Conservation (phyloP, 2,797 vertebrate genomes). For the Microchirus variegatus region DNA sequence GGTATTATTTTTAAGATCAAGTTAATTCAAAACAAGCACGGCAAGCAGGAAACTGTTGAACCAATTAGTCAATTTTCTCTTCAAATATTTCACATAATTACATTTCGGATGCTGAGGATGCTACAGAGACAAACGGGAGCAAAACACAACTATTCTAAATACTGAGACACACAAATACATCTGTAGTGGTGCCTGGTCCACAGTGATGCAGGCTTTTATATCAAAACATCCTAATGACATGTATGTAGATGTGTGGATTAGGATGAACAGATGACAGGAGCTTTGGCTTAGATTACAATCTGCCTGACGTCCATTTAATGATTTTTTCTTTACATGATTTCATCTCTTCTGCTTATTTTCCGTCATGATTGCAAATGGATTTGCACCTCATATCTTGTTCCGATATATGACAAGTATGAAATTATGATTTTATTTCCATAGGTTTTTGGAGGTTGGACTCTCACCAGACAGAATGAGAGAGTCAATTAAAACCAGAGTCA, state of each 20-base stretch:
- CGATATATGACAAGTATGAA: too few relatives aligned
- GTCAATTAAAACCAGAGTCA: too few relatives aligned
- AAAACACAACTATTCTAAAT: background rate
- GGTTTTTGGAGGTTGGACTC: too few relatives aligned
- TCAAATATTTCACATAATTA: too few relatives aligned
- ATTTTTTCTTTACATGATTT: slow-evolving; percentile 64
- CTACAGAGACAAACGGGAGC: too few relatives aligned
- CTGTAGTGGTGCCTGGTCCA: background rate
- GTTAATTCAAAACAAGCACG: too few relatives aligned
- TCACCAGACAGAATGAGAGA: background rate
- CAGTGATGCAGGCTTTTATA: slow-evolving; percentile 37
- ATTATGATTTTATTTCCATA: too few relatives aligned
- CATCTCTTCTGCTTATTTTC: slow-evolving; percentile 4
- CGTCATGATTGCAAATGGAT: background rate
- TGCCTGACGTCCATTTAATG: slow-evolving; percentile 59
- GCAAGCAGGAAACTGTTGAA: too few relatives aligned
- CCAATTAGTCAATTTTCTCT: too few relatives aligned
- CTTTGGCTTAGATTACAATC: slow-evolving; percentile 64
- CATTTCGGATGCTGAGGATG: too few relatives aligned
- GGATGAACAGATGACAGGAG: slow-evolving; percentile 63
- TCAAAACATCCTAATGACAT: slow-evolving; percentile 54
- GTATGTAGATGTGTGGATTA: slow-evolving; percentile 68
- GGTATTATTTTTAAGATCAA: too few relatives aligned
- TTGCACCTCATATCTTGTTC: too few relatives aligned
- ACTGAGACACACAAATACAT: background rate